Evolutionary conservation across 2,113 vertebrate species (phyloP).

Genomic region (Petrocephalus microphthalmus): DNA sequence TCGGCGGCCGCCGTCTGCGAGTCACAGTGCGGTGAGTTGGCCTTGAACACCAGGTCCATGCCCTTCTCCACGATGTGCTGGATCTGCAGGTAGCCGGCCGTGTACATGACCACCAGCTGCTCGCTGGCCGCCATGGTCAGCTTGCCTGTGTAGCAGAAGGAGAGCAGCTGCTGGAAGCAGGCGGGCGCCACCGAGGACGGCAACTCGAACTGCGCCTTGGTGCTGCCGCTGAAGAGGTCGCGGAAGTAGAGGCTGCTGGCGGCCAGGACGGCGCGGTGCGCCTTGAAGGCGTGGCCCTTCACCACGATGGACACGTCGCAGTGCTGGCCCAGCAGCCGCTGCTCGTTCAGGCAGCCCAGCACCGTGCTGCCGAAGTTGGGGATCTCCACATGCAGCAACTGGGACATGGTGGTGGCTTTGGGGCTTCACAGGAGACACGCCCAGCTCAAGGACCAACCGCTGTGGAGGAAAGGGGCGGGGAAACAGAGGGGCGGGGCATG

Average conservation of each 20-base stretch:
- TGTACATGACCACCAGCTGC: constrained; percentile 99
- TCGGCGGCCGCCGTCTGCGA: constrained; percentile 89
- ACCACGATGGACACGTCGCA: constrained; percentile 98
- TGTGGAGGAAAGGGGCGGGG: neutral
- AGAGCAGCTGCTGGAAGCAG: constrained; percentile 97
- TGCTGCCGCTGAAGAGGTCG: constrained; percentile 92
- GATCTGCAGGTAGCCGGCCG: constrained; percentile 96
- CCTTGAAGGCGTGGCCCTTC: constrained; percentile 95
- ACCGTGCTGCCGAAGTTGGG: constrained; percentile 97
- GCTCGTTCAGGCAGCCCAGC: constrained; percentile 91
- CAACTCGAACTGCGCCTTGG: constrained; percentile 92
- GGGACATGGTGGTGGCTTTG: constrained; percentile 82
- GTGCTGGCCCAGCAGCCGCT: constrained; percentile 90
- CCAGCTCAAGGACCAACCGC: constrained; percentile 73
- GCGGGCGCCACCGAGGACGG: constrained; percentile 87
- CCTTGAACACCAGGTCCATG: constrained; percentile 96
- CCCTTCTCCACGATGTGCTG: constrained; percentile 96
- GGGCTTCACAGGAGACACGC: constrained; percentile 60
- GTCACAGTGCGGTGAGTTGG: constrained; percentile 96
- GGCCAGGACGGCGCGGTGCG: constrained; percentile 88
- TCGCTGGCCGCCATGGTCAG: constrained; percentile 97
- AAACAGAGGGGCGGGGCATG: neutral
- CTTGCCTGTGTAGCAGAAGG: constrained; percentile 96
- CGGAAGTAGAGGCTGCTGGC: constrained; percentile 97
- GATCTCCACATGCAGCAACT: constrained; percentile 97